phyloP scores from a whole-genome alignment of 2,797 vertebrate genomes.

The Cirrhinus mrigala region DNA sequence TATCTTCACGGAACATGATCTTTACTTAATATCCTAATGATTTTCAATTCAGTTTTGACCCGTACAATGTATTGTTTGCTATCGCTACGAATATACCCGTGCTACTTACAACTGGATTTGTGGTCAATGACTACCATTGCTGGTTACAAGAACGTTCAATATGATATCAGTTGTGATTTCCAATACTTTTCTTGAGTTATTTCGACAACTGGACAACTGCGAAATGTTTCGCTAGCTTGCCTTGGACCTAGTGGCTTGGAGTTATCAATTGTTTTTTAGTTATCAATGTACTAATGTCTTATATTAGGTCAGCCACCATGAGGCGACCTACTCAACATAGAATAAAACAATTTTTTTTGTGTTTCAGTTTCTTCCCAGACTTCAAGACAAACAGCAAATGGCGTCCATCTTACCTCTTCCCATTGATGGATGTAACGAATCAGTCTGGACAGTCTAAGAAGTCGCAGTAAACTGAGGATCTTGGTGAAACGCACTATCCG shows the following conservation, averaged over 20 bases:
- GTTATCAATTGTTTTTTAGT: background rate
- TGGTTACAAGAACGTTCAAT: background rate
- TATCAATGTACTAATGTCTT: background rate
- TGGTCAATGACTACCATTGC: background rate
- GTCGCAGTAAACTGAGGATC: conserved; percentile 92
- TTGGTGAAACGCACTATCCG: conserved; percentile 97
- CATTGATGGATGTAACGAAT: conserved; percentile 98
- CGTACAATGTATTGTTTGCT: no score
- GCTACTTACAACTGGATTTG: no score
- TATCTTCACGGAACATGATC: no score
- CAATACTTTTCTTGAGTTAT: background rate
- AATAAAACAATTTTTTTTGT: background rate
- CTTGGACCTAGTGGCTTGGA: background rate
- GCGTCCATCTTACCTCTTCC: conserved; percentile 87
- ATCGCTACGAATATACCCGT: no score
- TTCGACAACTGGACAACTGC: background rate
- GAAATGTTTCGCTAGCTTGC: background rate
- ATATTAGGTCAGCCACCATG: background rate
- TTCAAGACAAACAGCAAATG: background rate
- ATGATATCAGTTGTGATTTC: background rate
- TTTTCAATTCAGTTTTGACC: no score
- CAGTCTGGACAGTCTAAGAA: conserved; percentile 92
- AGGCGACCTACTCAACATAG: background rate
- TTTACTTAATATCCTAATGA: no score
- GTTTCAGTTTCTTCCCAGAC: background rate